Base-by-base conservation (phyloP, 1,140 invertebrate species). In the Rhyacophila brunnea region DNA sequence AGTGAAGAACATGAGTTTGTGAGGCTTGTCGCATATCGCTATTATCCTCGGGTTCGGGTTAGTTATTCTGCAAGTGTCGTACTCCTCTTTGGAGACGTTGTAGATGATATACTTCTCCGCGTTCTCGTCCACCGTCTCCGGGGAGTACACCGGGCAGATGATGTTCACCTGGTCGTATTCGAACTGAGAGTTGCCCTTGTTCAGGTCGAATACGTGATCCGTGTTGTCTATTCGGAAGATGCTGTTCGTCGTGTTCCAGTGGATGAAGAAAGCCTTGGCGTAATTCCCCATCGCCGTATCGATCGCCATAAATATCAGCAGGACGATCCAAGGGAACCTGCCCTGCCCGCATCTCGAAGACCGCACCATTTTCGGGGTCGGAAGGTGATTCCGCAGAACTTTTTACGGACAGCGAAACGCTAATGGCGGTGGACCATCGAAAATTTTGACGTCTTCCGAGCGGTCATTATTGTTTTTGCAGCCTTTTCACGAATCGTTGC, bases 201-300 rank as follows among this genome's bases (percentile, higher is more conserved):
- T 96, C 60, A 96, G 90, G 77, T 96, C 93, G 73, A 96, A 95
- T 73, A 96, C 94, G 77, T 96, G 93, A 78, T 96, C 94, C 20
- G 93, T 96, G 76, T 96, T 96, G 83, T 96, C 93, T 85, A 96
- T 96, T 73, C 93, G 87, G 81, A 96, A 96, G 86, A 94, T 96
- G 79, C 68, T 89, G 74, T 91, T 91, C 23, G 88, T 89, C 64
- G 88, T 91, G 78, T 91, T 91, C 89, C 89, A 91, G 69, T 91
- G 88, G 77, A 91, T 89, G 74, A 87, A 88, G 74, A 90, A 91
- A 13, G 87, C 87, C 74, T 91, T 90, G 45, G 88, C 88, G 74
- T 87, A 88, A 71, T 87, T 88, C 61, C 87, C 89, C 71, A 90
- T 78, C 18, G 90, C 86, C 68, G 87, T 89, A 81, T 91, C 87